phyloP scores from a whole-genome alignment of 2,888 invertebrate genomes.

The Rotaria socialis region DNA sequence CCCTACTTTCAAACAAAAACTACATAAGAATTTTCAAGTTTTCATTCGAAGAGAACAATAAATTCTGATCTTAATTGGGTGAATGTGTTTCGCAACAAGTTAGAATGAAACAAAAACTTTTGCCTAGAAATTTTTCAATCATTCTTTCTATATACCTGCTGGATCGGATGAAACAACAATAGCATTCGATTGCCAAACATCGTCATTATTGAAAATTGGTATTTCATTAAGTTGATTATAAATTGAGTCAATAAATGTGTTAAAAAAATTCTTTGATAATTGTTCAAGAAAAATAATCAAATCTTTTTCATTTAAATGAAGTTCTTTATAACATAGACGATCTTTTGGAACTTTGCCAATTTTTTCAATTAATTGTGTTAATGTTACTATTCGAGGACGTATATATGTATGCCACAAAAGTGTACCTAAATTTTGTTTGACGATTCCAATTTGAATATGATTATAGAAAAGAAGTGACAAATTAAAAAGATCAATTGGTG shows the following conservation, averaged over 20 bases:
- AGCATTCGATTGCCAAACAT: conserved; percentile 48
- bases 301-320: conserved; percentile 38
- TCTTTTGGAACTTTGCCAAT: conserved; percentile 76
- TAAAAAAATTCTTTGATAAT: conserved; percentile 41
- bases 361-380: conserved; percentile 48
- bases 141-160: background rate
- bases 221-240: conserved; percentile 57
- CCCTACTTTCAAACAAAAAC: too few species aligned
- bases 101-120: too few species aligned
- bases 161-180: background rate
- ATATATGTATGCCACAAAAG: conserved; percentile 30
- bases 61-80: too few species aligned
- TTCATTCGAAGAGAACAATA: too few species aligned
- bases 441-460: background rate
- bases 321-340: conserved; percentile 65
- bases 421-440: background rate
- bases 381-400: background rate
- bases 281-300: conserved; percentile 26
- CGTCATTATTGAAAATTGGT: conserved; percentile 58
- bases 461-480: background rate
- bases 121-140: too few species aligned
- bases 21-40: too few species aligned
- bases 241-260: conserved; percentile 52
- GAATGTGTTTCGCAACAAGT: too few species aligned
- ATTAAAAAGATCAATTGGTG: background rate